These are phyloP conservation scores for Hololepta plana DNA, from an alignment of 2,888 invertebrate species.

Conservation along the genomic window DNA sequence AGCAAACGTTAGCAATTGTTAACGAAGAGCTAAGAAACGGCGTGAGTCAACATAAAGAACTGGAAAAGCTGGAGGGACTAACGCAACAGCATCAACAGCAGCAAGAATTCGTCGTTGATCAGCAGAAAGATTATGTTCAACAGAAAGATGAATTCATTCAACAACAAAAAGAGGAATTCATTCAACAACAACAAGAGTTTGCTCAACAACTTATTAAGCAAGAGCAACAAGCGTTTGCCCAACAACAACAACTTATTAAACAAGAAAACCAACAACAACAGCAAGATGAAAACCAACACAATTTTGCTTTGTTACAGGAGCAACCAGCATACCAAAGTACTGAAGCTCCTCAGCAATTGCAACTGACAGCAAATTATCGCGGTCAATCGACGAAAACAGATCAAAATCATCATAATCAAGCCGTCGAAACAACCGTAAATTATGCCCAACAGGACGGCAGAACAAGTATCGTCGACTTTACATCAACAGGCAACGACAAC, in stretches of 20 bases:
- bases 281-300: conserved; percentile 1
- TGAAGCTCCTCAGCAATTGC: too few species aligned
- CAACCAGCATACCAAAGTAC: too few species aligned
- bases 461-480: too few species aligned
- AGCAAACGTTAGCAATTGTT: too few species aligned
- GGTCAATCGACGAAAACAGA: too few species aligned
- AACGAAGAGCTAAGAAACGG: too few species aligned
- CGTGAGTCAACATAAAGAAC: neutral
- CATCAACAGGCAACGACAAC: too few species aligned
- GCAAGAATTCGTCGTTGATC: conserved; percentile 2
- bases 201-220: conserved; percentile 1
- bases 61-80: conserved; percentile 7
- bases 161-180: conserved; percentile 7
- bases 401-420: too few species aligned
- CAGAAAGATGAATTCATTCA: conserved; percentile 6
- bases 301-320: conserved; percentile 2
- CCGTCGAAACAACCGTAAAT: too few species aligned
- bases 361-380: too few species aligned
- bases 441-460: too few species aligned
- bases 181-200: conserved; percentile 6
- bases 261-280: conserved; percentile 2
- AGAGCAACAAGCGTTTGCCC: neutral
- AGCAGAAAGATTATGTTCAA: conserved; percentile 6
- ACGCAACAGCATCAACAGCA: conserved; percentile 3
- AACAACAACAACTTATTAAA: conserved; percentile 7